These are phyloP conservation scores for Drosophila lacertosa DNA, from an alignment of 1,140 invertebrate species.

Conservation along the genomic window DNA sequence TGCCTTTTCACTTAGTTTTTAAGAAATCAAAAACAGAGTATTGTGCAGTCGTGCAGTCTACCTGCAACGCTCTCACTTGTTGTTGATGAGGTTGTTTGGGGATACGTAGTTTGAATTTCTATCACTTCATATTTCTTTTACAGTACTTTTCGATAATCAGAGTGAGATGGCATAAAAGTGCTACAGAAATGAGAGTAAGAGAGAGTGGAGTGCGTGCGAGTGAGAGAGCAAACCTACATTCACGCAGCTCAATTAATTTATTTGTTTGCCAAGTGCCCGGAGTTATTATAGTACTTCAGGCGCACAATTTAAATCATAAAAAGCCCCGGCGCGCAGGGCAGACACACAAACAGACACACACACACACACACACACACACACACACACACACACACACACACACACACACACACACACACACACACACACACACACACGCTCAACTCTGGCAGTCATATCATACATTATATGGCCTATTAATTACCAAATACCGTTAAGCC, in stretches of 20 bases:
- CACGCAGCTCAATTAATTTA: conserved; percentile 72
- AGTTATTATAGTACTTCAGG: conserved; percentile 70
- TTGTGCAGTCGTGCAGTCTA: neutral
- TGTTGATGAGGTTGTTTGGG: conserved; percentile 1
- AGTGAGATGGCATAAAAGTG: neutral
- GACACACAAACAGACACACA: neutral
- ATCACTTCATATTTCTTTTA: conserved; percentile 76
- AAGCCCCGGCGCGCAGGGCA: conserved; percentile 8
- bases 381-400: neutral
- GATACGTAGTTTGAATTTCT: conserved; percentile 44
- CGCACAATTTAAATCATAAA: conserved; percentile 73
- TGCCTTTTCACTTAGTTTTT: too few species aligned
- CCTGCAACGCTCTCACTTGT: neutral
- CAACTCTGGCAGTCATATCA: conserved; percentile 41
- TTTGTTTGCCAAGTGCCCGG: conserved; percentile 65
- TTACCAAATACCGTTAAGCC: conserved; percentile 75
- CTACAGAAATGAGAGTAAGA: neutral
- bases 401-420: conserved; percentile 1
- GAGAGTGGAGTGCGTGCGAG: neutral
- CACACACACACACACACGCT: conserved; percentile 5
- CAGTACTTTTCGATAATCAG: conserved; percentile 23
- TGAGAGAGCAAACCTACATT: conserved; percentile 2
- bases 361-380: neutral
- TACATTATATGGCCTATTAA: conserved; percentile 82
- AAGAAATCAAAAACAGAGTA: too few species aligned